Evolutionary conservation across 1,140 invertebrate genomes (phyloP), one percentile per base, ranked within the genome.

Genomic region (Bombus ignitus): DNA sequence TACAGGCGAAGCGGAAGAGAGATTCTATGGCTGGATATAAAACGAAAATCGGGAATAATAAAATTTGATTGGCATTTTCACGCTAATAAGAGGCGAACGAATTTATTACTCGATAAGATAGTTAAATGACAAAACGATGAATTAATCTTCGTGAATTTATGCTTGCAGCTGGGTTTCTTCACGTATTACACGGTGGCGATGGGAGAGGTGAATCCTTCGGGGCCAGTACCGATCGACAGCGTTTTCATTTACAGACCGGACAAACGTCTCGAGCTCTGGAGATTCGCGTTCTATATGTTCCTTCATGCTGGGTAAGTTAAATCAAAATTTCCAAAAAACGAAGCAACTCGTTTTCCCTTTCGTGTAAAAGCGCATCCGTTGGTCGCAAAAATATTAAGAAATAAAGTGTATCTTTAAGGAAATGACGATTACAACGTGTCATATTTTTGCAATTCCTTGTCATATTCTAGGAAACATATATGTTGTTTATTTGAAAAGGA

Each of bases 231-330:
- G 77, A 98, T 98, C 85, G 98, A 99, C 95, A 98, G 98, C 86
- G 96, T 98, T 83, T 98, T 99, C 92, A 98, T 99, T 85, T 99
- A 99, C 95, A 96, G 98, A 86, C 98, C 98, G 32, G 98, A 99
- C 96, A 97, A 98, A 94, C 96, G 98, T 59, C 96, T 97, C 66
- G 98, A 99, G 95, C 96, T 99, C 73, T 99, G 98, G 98, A 97
- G 98, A 92, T 99, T 99, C 95, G 95, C 99, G 86, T 97, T 98
- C 89, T 99, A 99, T 96, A 99, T 98, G 97, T 97, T 99, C 85
- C 96, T 99, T 90, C 99, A 99, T 95, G 98, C 98, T 32, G 98
- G 98, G 96, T 98, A 96, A 96, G 97, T 95, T 37, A 25, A 18
- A 35, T 22, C 18, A 22, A 47, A 18, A 35, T 59, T 12, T 42